Evolutionary conservation across 2,113 vertebrate genomes (phyloP).

Genomic region (Mugil cephalus): DNA sequence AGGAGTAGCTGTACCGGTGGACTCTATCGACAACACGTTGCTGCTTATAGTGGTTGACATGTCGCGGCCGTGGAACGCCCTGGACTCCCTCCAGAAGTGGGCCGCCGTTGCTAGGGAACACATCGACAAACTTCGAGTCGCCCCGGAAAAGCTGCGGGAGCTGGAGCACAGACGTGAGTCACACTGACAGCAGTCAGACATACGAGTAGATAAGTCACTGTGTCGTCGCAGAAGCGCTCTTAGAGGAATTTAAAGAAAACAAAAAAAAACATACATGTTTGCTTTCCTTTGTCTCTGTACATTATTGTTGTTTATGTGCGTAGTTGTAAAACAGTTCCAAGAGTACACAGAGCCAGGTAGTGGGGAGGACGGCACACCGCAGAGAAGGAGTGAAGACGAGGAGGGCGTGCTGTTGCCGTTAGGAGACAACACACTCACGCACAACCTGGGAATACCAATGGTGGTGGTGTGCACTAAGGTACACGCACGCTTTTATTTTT

Average conservation of each 20-base stretch:
- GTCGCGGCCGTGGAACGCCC: conserved; percentile 96
- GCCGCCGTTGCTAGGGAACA: conserved; percentile 95
- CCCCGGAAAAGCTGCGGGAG: conserved; percentile 95
- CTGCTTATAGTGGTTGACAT: conserved; percentile 93
- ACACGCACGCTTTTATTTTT: conserved; percentile 41
- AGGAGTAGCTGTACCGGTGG: conserved; percentile 91
- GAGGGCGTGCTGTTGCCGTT: conserved; percentile 94
- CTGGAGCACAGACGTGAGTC: conserved; percentile 96
- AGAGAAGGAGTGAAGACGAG: conserved; percentile 92
- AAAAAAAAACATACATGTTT: no score
- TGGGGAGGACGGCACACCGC: conserved; percentile 92
- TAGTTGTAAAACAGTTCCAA: conserved; percentile 98
- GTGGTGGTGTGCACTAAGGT: conserved; percentile 99
- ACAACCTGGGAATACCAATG: conserved; percentile 96
- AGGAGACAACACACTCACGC: conserved; percentile 95
- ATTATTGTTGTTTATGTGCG: conserved; percentile 39
- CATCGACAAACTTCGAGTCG: conserved; percentile 94
- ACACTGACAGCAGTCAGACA: conserved; percentile 12
- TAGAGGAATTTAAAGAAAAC: background rate
- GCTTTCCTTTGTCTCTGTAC: background rate
- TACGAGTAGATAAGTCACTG: background rate
- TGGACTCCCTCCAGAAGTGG: conserved; percentile 99
- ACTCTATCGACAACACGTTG: conserved; percentile 91
- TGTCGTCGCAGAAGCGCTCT: background rate
- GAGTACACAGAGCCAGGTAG: conserved; percentile 96